Conservation (phyloP, 1,140 invertebrate species). For the Ganaspis sp. region DNA sequence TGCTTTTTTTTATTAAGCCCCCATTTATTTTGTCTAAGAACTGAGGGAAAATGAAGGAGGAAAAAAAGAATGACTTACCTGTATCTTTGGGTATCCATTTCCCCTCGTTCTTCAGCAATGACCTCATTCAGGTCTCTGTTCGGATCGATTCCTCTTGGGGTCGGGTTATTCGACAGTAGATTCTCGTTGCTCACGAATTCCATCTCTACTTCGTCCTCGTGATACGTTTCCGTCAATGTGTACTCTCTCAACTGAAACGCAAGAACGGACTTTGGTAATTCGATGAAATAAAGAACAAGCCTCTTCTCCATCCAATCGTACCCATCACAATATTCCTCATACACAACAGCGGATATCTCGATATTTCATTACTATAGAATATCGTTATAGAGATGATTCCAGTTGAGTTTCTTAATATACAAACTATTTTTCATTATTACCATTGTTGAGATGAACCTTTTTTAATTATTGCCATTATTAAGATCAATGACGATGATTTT, state of each 20-base stretch:
- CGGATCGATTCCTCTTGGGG: constrained; percentile 79
- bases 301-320: background rate
- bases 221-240: constrained; percentile 89
- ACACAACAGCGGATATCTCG: background rate
- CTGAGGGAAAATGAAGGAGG: constrained; percentile 1
- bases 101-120: constrained; percentile 84
- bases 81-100: constrained; percentile 79
- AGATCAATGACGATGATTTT: too few relatives aligned
- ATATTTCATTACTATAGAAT: background rate
- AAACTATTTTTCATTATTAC: too few relatives aligned
- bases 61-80: constrained; percentile 63
- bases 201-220: constrained; percentile 84
- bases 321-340: constrained; percentile 10
- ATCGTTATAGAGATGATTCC: too few relatives aligned
- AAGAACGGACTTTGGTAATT: constrained; percentile 31
- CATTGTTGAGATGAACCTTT: too few relatives aligned
- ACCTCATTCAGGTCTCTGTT: constrained; percentile 87
- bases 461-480: too few relatives aligned
- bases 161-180: constrained; percentile 81
- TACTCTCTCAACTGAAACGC: constrained; percentile 87
- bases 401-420: too few relatives aligned
- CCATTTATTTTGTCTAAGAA: background rate
- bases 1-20: background rate
- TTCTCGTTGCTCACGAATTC: constrained; percentile 85
- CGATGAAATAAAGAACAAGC: constrained; percentile 9